Conservation (phyloP, 2,888 invertebrate genomes). For the Caenorhabditis doughertyi region DNA sequence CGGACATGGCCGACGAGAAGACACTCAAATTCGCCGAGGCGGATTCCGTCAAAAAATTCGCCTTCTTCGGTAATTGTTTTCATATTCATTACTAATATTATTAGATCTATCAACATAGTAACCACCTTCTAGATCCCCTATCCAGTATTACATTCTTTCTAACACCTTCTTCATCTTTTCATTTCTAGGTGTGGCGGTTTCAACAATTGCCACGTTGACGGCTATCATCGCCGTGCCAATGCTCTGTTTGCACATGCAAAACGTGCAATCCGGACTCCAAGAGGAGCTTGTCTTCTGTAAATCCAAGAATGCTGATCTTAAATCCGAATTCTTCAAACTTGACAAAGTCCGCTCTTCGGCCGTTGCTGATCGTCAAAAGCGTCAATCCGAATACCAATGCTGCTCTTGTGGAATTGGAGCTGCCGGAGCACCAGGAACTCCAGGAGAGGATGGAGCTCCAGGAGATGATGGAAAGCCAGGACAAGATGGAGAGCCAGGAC, state of each 20-base stretch:
- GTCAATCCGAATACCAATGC: conserved; percentile 64
- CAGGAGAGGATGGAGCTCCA: conserved; percentile 69
- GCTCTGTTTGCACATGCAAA: conserved; percentile 80
- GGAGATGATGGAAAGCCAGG: conserved; percentile 74
- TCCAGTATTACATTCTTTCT: background rate
- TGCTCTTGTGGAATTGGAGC: conserved; percentile 72
- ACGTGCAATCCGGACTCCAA: conserved; percentile 77
- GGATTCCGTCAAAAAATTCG: conserved; percentile 67
- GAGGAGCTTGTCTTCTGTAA: conserved; percentile 75
- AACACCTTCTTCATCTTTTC: background rate
- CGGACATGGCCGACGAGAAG: conserved; percentile 66
- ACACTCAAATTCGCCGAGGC: conserved; percentile 61
- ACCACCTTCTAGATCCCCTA: background rate
- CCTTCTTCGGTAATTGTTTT: conserved; percentile 63
- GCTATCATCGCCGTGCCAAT: conserved; percentile 80
- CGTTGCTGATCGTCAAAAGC: conserved; percentile 60
- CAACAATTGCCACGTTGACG: conserved; percentile 77
- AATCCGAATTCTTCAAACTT: conserved; percentile 66
- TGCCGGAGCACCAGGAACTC: conserved; percentile 63
- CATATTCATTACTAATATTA: conserved; percentile 1
- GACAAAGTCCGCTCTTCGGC: conserved; percentile 34
- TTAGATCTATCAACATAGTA: background rate
- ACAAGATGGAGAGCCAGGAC: conserved; percentile 64
- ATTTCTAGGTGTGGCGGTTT: conserved; percentile 74
- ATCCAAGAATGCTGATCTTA: conserved; percentile 62